These are phyloP conservation scores for Psococerastis gibbosa DNA, from an alignment of 2,888 invertebrate genomes.

Conservation along the genomic window DNA sequence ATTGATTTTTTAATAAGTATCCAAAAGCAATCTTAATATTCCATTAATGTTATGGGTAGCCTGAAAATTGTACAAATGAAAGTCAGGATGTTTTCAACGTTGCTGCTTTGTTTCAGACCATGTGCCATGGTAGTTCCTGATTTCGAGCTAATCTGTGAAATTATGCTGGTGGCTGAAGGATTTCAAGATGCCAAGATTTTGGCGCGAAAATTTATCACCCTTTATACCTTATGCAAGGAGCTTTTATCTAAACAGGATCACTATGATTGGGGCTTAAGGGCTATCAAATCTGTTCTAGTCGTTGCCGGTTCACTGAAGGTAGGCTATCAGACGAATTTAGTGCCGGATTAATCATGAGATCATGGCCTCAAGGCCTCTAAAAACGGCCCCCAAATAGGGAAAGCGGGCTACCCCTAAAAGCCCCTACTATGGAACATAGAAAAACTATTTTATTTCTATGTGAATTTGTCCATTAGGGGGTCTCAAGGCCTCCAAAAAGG, in stretches of 20 bases:
- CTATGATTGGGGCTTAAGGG: slow-evolving; percentile 92
- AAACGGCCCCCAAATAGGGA: no score
- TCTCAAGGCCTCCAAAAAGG: no score
- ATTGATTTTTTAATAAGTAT: no score
- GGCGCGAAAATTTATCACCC: slow-evolving; percentile 86
- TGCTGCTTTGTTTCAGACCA: slow-evolving; percentile 47
- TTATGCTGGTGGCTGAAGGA: slow-evolving; percentile 95
- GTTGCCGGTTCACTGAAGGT: slow-evolving; percentile 92
- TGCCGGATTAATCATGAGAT: slow-evolving; percentile 8
- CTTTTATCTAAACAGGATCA: slow-evolving; percentile 90
- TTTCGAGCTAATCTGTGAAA: slow-evolving; percentile 92
- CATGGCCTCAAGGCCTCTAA: no score
- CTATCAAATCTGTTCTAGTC: slow-evolving; percentile 89
- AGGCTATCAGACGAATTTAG: slow-evolving; percentile 18
- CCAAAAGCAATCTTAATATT: no score
- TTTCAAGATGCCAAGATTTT: slow-evolving; percentile 87
- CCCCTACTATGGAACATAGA: no score
- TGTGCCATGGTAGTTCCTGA: slow-evolving; percentile 98
- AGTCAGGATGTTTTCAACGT: no score
- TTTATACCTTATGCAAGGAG: slow-evolving; percentile 88
- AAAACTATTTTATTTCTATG: no score
- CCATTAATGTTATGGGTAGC: no score
- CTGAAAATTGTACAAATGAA: no score
- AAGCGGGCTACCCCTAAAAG: no score
- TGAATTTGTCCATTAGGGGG: no score